Evolutionary conservation across 2,888 invertebrate genomes (phyloP).

Genomic region (Mythimna impura): DNA sequence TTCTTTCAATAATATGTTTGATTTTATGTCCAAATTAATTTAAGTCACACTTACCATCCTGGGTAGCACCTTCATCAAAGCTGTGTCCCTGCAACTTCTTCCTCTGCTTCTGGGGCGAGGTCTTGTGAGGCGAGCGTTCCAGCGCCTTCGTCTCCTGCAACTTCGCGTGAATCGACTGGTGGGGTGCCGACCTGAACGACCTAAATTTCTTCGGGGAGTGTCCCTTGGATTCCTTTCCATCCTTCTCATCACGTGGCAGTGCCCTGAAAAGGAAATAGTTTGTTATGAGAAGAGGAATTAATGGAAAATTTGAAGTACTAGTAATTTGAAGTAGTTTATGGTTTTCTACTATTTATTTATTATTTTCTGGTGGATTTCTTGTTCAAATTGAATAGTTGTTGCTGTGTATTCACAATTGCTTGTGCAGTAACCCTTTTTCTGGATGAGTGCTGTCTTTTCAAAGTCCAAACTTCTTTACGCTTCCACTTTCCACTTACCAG

Average conservation of each 20-base stretch:
- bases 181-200: conserved; percentile 90
- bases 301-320: neutral
- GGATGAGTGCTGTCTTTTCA: conserved; percentile 5
- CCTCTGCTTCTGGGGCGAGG: conserved; percentile 91
- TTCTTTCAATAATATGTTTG: too few species aligned
- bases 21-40: too few species aligned
- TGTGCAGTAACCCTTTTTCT: conserved; percentile 7
- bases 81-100: conserved; percentile 88
- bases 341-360: conserved; percentile 7
- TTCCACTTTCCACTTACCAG: conserved; percentile 40
- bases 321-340: neutral
- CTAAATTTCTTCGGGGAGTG: conserved; percentile 92
- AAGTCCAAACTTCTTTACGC: neutral
- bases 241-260: conserved; percentile 96
- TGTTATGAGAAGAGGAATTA: conserved; percentile 17
- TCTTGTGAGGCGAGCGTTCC: conserved; percentile 91
- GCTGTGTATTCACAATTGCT: conserved; percentile 46
- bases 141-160: conserved; percentile 92
- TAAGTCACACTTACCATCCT: conserved; percentile 81
- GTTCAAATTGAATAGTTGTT: neutral
- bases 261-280: conserved; percentile 87
- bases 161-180: conserved; percentile 90
- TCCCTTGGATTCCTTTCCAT: conserved; percentile 95
- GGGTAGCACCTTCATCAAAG: conserved; percentile 87
- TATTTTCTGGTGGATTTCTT: neutral